Evolutionary conservation across 2,888 invertebrate genomes (phyloP), one percentile per base, ranked within the genome.

Genomic region (Drosophila acutilabella): DNA sequence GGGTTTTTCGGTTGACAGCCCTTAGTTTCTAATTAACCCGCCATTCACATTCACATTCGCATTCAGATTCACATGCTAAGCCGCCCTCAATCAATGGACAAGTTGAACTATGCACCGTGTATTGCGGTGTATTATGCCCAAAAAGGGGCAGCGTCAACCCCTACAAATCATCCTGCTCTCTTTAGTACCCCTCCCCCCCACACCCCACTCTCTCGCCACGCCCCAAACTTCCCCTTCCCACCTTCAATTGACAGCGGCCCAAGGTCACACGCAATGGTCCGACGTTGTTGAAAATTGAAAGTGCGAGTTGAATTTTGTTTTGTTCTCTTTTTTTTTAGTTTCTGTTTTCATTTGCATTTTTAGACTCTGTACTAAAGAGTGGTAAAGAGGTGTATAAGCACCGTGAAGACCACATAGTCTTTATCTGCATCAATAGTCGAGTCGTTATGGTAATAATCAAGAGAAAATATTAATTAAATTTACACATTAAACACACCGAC

Each of bases 1-100:
- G n/a, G 50, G 16, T 48, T 13, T n/a, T 40, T 14, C 7, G 44
- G 57, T 57, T 45, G 47, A 16, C 30, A 52, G 64, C 81, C 68
- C 62, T 81, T 66, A 70, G 52, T 48, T 66, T 30, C 81, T 81
- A 82, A 82, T 88, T 82, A 88, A 59, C 71, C 77, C 60, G 54
- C 60, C 58, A 65, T 84, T 87, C 88, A 59, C 26, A 40, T 36
- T 7, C 26, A 5, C 26, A 26, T 41, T 14, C 40, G 7, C 5
- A 41, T 41, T 14, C 40, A 16, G 14, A 41, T 23, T 51, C 51
- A 76, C 74, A 87, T 74, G 78, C 81, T 57, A 84, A 78, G 70
- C 60, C 67, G 76, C 79, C 82, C 67, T 85, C 76, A 85, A 85
- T 81, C 85, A 82, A 81, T 82, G 78, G 53, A 64, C 42, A 36